Evolutionary conservation across 2,888 invertebrate genomes (phyloP).

Genomic region (Drosophila tripunctata): DNA sequence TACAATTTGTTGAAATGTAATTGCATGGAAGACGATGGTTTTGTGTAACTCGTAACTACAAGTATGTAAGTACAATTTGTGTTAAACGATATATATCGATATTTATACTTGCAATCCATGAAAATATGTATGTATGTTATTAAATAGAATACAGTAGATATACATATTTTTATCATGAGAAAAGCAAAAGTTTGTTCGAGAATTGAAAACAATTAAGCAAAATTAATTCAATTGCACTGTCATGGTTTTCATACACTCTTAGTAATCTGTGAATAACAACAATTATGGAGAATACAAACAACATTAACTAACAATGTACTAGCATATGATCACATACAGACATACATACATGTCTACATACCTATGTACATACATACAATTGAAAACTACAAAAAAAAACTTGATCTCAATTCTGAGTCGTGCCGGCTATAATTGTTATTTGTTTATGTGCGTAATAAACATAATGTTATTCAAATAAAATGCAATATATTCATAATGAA

Average conservation of each 20-base stretch:
- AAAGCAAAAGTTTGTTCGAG: conserved; percentile 37
- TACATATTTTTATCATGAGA: conserved; percentile 55
- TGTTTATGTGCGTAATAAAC: conserved; percentile 15
- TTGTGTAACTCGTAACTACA: neutral
- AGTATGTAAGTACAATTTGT: neutral
- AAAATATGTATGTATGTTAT: conserved; percentile 45
- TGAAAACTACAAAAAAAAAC: conserved; percentile 48
- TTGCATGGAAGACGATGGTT: neutral
- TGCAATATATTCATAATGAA: conserved; percentile 25
- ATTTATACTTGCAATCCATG: conserved; percentile 35
- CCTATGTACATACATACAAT: conserved; percentile 36
- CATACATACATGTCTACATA: conserved; percentile 25
- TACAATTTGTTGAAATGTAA: neutral
- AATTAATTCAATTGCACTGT: conserved; percentile 4
- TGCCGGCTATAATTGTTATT: conserved; percentile 45
- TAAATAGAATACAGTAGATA: conserved; percentile 54
- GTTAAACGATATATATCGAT: conserved; percentile 42
- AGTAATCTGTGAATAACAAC: conserved; percentile 3
- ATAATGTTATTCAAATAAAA: conserved; percentile 12
- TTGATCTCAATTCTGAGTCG: conserved; percentile 37
- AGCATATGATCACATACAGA: conserved; percentile 18
- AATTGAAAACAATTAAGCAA: conserved; percentile 17
- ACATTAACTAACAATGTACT: conserved; percentile 6
- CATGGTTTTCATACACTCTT: conserved; percentile 6
- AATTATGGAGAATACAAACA: neutral